Conservation (phyloP, 2,797 vertebrate genomes). For the Syncerus caffer region DNA sequence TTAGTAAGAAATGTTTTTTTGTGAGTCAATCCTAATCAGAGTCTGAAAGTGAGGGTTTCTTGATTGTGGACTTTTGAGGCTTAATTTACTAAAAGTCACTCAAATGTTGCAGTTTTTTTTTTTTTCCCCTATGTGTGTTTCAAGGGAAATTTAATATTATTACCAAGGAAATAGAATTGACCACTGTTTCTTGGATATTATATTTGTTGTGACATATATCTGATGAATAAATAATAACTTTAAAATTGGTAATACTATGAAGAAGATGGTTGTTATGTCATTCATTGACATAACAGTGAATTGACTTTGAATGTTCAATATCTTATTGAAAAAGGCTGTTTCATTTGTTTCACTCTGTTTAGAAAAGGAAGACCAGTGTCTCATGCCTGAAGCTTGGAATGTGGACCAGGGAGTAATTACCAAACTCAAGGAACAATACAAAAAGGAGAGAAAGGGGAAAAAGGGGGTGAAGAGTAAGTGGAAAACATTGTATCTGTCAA, state of each 20-base stretch:
- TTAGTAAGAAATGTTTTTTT: not conserved
- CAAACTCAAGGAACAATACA: conserved; percentile 99
- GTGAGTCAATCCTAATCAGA: not conserved
- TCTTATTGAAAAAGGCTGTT: conserved; percentile 85
- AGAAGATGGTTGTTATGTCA: conserved; percentile 71
- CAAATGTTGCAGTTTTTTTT: conserved; percentile 13
- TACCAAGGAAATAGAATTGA: conserved; percentile 15
- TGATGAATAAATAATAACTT: conserved; percentile 6
- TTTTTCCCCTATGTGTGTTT: not conserved
- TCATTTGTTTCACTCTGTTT: conserved; percentile 94
- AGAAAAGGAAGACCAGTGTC: conserved; percentile 99
- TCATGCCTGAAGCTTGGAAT: conserved; percentile 98
- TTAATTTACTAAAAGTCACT: conserved; percentile 29
- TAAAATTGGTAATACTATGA: not conserved
- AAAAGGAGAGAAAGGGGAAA: conserved; percentile 99
- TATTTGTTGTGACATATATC: conserved; percentile 17
- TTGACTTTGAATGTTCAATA: conserved; percentile 70
- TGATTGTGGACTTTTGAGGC: not conserved
- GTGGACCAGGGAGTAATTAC: conserved; percentile 99
- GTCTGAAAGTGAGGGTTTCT: not conserved
- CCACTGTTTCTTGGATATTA: not conserved
- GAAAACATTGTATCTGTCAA: conserved; percentile 88
- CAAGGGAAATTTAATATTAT: conserved; percentile 16
- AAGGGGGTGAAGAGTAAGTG: conserved; percentile 99
- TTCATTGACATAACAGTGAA: conserved; percentile 63